A percentile compares a stretch with the other conserved stretches of the same genome.
Conservation (phyloP, 1,140 invertebrate species). For the Geopemphigus sp. region DNA sequence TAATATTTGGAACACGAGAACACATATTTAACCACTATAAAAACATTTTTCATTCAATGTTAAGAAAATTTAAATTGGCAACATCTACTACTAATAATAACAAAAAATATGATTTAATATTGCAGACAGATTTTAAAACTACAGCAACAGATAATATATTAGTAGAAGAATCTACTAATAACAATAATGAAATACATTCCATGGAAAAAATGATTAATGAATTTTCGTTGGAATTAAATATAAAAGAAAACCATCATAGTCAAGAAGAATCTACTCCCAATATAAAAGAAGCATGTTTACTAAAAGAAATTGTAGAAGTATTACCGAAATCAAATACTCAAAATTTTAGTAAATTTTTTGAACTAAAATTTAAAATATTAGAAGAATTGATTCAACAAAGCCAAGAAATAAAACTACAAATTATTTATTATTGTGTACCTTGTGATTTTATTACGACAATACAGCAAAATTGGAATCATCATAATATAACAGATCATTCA, state of each 20-base stretch:
- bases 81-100: not conserved
- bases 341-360: conserved; percentile 13
- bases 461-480: not conserved
- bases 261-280: not conserved
- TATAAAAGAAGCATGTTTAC: not conserved
- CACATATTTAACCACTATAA: conserved; percentile 35
- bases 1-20: conserved; percentile 23
- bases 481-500: not conserved
- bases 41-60: conserved; percentile 28
- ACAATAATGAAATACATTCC: not conserved
- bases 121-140: not conserved
- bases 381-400: not conserved
- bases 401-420: not conserved
- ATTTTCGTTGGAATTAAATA: not conserved
- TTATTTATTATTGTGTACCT: conserved; percentile 1
- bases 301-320: not conserved
- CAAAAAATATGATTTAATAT: not conserved
- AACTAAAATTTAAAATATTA: not conserved
- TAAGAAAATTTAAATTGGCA: not conserved
- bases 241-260: not conserved
- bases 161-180: not conserved
- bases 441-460: conserved; percentile 31
- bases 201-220: not conserved
- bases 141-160: not conserved
- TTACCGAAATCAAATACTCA: not conserved